phyloP scores from a whole-genome alignment of 2,888 invertebrate genomes.

The Bellardia bayeri region DNA sequence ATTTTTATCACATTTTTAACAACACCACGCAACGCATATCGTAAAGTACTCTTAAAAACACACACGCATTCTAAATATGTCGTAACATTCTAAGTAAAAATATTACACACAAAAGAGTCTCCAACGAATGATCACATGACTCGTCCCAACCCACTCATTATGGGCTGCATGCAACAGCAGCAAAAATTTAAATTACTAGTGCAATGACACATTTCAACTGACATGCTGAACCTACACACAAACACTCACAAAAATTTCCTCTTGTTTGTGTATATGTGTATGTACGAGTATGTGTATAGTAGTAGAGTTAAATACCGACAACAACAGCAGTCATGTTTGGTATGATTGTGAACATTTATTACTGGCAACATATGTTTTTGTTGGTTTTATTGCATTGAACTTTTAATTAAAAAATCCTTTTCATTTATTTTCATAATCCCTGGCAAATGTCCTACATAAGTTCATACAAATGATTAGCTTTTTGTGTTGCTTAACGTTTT shows the following conservation, averaged over 20 bases:
- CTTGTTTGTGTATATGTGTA: background rate
- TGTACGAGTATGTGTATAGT: background rate
- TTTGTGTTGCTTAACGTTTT: background rate
- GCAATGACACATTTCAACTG: conserved; percentile 26
- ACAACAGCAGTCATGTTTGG: background rate
- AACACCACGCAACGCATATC: background rate
- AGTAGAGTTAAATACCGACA: background rate
- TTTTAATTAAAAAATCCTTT: conserved; percentile 70
- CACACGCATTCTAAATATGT: background rate
- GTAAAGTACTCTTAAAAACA: background rate
- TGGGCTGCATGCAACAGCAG: background rate
- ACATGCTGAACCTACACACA: background rate
- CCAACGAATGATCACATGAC: background rate
- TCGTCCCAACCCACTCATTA: conserved; percentile 2
- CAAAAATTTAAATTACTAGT: conserved; percentile 3
- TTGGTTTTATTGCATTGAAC: conserved; percentile 68
- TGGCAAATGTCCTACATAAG: conserved; percentile 61
- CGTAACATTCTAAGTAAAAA: background rate
- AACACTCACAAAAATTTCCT: background rate
- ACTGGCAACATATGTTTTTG: conserved; percentile 61
- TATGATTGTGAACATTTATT: conserved; percentile 62
- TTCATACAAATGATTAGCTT: conserved; percentile 69
- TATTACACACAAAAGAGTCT: background rate
- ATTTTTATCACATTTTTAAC: background rate
- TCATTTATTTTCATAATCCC: conserved; percentile 64